Base-by-base conservation (phyloP, 23 tunicate species). In the Diplosoma virens region DNA sequence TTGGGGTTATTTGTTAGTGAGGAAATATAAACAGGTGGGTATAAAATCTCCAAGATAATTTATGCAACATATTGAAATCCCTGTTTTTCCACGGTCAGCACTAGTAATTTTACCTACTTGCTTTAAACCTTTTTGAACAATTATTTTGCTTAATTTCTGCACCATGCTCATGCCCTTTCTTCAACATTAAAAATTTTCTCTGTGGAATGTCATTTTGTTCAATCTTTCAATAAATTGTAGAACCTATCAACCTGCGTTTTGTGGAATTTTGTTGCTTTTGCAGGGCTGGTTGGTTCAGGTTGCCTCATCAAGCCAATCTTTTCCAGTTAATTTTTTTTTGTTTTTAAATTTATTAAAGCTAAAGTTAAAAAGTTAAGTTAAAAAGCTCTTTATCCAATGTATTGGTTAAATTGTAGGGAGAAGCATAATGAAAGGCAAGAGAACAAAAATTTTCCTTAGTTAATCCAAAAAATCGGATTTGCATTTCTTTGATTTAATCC, bases 21-120 rank as follows among this genome's bases (percentile, higher is more conserved):
- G 81, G 76, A 76, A 76, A 76, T 2, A 76, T 33, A 59, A 53
- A 76, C 2, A 60, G n/a, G 76, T 72, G 3, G 81, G 81, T 2
- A 29, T 2, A 23, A 35, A 4, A 63, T 59, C 30, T 1, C 81
- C 81, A 2, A 60, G 29, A 17, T 67, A 29, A 71, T 46, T 71
- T 25, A 71, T 71, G 67, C 68, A 46, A 21, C 68, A 46, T 21
- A 41, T n/a, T 45, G 25, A 20, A 46, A 67, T 71, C 6, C 59
- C 74, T 59, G 75, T 75, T 32, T 26, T 34, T 3, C 81, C 73
- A 14, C 81, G 67, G 33, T 76, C 81, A 2, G 45, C 81, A 27
- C 72, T 50, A 3, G 81, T 53, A 17, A 76, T 76, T 21, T 58
- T 31, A 11, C 73, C 76, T 2, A 76, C 71, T 63, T 76, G 81